phyloP scores from a whole-genome alignment of 1,140 invertebrate genomes.

The Heliconius eleuchia region DNA sequence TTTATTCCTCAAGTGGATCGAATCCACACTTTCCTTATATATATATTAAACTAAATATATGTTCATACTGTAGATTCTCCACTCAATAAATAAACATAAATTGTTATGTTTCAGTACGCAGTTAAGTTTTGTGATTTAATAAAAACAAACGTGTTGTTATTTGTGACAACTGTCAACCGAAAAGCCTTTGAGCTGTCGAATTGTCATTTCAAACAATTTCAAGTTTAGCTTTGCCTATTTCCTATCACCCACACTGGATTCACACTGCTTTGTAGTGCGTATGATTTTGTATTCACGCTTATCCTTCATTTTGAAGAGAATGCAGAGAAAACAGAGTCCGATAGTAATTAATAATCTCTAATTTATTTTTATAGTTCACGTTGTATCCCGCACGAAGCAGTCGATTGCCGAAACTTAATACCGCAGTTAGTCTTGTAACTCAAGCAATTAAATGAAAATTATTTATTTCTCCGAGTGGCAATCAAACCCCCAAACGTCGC shows the following conservation, averaged over 20 bases:
- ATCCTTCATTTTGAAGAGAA: not conserved
- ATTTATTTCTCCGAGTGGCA: no score
- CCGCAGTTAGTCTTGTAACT: no score
- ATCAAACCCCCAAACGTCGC: no score
- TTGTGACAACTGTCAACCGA: slow-evolving; percentile 4
- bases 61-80: not conserved
- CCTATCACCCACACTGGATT: not conserved
- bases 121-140: slow-evolving; percentile 7
- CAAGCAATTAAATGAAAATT: no score
- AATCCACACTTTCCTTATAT: no score
- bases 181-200: slow-evolving; percentile 12
- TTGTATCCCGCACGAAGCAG: not conserved
- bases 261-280: not conserved
- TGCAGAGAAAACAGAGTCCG: not conserved
- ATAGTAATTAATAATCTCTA: not conserved
- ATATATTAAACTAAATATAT: not conserved
- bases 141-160: not conserved
- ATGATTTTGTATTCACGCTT: not conserved
- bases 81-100: not conserved
- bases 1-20: no score
- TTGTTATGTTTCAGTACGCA: not conserved
- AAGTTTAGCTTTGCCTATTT: not conserved
- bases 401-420: no score
- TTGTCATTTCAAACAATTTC: slow-evolving; percentile 12
- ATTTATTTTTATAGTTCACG: not conserved